These are phyloP conservation scores for Microchirus variegatus DNA, from an alignment of 2,797 vertebrate genomes.

Conservation along the genomic window DNA sequence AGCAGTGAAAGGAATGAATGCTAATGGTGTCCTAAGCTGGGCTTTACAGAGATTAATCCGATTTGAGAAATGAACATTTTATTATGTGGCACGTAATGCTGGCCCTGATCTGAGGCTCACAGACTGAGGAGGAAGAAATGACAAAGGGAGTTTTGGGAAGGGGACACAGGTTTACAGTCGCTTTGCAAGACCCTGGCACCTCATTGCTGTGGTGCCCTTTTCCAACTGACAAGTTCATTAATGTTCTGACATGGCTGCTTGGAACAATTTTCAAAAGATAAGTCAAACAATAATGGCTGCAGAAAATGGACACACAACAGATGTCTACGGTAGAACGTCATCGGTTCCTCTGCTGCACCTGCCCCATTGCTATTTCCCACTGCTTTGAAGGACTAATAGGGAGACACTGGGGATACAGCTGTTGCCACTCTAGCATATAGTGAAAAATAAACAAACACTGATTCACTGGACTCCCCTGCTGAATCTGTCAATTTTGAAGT, in stretches of 20 bases:
- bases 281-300: constrained; percentile 59
- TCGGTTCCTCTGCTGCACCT: constrained; percentile 63
- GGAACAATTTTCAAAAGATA: constrained; percentile 73
- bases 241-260: constrained; percentile 64
- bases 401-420: constrained; percentile 60
- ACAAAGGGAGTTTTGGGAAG: constrained; percentile 55
- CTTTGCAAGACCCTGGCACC: constrained; percentile 62
- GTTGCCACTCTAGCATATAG: constrained; percentile 54
- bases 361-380: constrained; percentile 57
- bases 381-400: constrained; percentile 56
- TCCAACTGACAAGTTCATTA: constrained; percentile 74
- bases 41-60: constrained; percentile 78
- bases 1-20: constrained; percentile 76
- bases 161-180: constrained; percentile 53
- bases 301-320: constrained; percentile 61
- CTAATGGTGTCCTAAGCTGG: constrained; percentile 74
- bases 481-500: constrained; percentile 12
- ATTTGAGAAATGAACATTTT: constrained; percentile 76
- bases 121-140: constrained; percentile 51
- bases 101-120: constrained; percentile 68
- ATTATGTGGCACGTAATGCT: constrained; percentile 64
- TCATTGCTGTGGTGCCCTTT: constrained; percentile 67
- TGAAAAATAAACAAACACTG: constrained; percentile 55
- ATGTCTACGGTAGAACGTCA: constrained; percentile 48
- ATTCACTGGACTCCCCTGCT: not conserved